These are phyloP conservation scores for Archocentrus centrarchus DNA, from an alignment of 2,113 vertebrate genomes.

Conservation along the genomic window DNA sequence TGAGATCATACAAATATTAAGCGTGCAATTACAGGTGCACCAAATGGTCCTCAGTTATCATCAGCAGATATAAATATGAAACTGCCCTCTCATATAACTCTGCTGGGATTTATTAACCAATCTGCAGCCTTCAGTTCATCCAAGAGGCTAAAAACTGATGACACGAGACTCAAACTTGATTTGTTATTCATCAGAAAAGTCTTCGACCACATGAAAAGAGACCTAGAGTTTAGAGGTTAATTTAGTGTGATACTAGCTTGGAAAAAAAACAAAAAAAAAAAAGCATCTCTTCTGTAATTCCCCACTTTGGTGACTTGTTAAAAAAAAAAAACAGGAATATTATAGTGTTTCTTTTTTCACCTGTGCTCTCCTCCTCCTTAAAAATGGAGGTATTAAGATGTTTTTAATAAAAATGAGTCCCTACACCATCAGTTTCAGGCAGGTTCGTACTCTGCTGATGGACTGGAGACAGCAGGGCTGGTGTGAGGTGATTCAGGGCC, in stretches of 20 bases:
- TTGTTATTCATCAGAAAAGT: background rate
- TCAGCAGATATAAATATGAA: constrained; percentile 5
- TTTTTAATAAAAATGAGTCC: constrained; percentile 11
- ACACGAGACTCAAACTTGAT: background rate
- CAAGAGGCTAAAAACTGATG: background rate
- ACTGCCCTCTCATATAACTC: background rate
- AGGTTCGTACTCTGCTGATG: constrained; percentile 19
- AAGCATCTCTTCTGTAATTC: background rate
- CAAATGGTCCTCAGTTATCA: constrained; percentile 53
- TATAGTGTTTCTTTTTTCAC: background rate
- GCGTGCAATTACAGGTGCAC: constrained; percentile 41
- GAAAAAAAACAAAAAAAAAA: background rate
- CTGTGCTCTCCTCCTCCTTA: constrained; percentile 4
- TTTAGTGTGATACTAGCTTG: background rate
- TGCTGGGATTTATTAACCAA: background rate
- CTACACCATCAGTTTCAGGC: constrained; percentile 1
- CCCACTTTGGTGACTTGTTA: background rate
- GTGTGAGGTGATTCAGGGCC: constrained; percentile 56
- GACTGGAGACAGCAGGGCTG: constrained; percentile 19
- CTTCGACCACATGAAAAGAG: background rate
- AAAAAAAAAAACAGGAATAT: background rate
- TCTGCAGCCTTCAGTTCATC: background rate
- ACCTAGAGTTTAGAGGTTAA: background rate
- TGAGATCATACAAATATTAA: background rate
- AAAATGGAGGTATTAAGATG: background rate